A percentile compares a stretch with the other conserved stretches of the same genome.
These are phyloP conservation scores for Bubo blakistoni DNA, from an alignment of 2,113 vertebrate species.

Conservation along the genomic window DNA sequence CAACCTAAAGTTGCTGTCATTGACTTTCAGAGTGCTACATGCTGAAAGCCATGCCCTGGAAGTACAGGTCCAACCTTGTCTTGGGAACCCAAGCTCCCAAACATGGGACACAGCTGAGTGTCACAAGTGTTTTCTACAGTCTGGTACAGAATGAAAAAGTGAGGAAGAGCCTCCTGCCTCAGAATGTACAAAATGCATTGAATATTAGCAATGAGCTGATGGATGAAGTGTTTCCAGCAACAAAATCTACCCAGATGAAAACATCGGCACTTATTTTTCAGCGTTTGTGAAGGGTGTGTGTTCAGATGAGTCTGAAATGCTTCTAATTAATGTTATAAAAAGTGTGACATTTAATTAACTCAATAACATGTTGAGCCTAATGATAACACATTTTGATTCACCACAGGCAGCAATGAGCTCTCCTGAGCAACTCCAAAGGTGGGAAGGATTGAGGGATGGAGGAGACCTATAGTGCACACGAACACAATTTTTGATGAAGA, in stretches of 20 bases:
- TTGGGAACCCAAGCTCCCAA: background rate
- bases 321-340: conserved; percentile 73
- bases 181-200: background rate
- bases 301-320: conserved; percentile 38
- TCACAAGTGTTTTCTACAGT: background rate
- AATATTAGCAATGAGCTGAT: background rate
- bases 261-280: background rate
- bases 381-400: conserved; percentile 69
- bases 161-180: background rate
- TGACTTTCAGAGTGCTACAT: background rate
- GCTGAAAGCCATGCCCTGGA: background rate
- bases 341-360: conserved; percentile 78
- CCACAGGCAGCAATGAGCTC: conserved; percentile 39
- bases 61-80: background rate
- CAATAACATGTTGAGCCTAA: conserved; percentile 66
- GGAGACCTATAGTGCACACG: background rate
- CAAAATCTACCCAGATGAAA: background rate
- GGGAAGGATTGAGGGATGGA: background rate
- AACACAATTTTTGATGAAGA: background rate
- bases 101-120: background rate
- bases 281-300: conserved; percentile 4
- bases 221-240: background rate
- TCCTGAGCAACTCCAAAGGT: conserved; percentile 26
- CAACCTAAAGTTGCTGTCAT: background rate
- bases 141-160: background rate